Percentiles rank a stretch among this genome's conserved stretches.
Conservation (phyloP, 2,113 vertebrate species). For the Piprites chloris region DNA sequence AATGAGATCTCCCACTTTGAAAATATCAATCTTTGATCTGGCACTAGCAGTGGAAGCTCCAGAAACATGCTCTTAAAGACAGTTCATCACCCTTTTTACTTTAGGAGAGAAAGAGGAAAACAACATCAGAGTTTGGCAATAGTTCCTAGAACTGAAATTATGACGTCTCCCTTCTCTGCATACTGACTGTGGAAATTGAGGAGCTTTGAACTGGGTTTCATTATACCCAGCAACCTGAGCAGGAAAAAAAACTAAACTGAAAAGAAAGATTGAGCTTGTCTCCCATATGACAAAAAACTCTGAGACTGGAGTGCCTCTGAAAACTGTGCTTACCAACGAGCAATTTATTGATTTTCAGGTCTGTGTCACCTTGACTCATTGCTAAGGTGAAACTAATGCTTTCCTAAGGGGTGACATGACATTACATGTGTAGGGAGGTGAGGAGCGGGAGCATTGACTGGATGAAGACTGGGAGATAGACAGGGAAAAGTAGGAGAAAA, state of each 20-base stretch:
- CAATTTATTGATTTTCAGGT: neutral
- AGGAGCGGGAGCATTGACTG: neutral
- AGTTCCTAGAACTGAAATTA: neutral
- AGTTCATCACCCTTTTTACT: neutral
- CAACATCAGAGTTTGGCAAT: neutral
- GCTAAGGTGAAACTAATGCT: neutral
- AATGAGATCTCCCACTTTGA: neutral
- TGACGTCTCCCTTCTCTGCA: neutral
- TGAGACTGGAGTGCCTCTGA: neutral
- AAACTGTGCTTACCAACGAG: neutral
- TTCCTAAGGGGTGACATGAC: neutral
- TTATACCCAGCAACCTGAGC: neutral
- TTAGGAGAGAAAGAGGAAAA: neutral
- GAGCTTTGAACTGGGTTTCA: fast-evolving
- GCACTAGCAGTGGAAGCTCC: neutral
- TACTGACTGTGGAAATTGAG: neutral
- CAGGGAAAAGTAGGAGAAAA: neutral
- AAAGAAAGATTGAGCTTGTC: neutral
- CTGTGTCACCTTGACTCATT: neutral
- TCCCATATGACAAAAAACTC: neutral
- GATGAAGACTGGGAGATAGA: neutral
- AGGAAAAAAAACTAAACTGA: neutral
- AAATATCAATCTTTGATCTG: neutral
- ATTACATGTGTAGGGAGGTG: neutral
- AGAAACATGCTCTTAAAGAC: neutral